Percentiles rank a stretch among this genome's conserved stretches.
Conservation (phyloP, 2,113 vertebrate genomes). For the Sitta europaea region DNA sequence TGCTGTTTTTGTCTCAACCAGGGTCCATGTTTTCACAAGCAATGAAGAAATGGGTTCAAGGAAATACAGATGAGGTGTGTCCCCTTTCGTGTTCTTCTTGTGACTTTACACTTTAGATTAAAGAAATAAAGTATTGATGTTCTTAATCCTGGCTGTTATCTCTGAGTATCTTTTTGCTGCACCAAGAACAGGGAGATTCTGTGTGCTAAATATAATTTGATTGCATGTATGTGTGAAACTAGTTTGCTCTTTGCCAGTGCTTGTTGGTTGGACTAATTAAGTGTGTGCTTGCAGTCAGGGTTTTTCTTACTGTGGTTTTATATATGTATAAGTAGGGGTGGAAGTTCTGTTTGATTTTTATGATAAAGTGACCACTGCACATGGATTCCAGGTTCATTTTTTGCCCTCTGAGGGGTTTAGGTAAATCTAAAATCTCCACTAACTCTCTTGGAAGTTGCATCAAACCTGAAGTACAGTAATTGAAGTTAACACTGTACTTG, state of each 20-base stretch:
- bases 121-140: background rate
- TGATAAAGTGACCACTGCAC: background rate
- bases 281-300: background rate
- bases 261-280: background rate
- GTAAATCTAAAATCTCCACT: background rate
- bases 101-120: background rate
- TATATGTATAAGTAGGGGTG: background rate
- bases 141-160: background rate
- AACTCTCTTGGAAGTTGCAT: background rate
- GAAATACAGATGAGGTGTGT: conserved; percentile 85
- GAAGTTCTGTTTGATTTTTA: background rate
- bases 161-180: background rate
- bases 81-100: background rate
- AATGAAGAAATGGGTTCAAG: conserved; percentile 94
- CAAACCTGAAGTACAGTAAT: background rate
- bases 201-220: background rate
- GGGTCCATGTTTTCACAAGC: conserved; percentile 92
- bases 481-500: background rate
- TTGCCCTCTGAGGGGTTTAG: background rate
- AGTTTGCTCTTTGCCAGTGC: background rate
- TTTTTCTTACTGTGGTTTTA: background rate
- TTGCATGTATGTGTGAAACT: background rate
- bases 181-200: background rate
- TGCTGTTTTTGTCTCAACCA: conserved; percentile 39
- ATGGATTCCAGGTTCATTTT: background rate